phyloP scores from a whole-genome alignment of 2,113 vertebrate species.

The Mastomys natalensis region DNA sequence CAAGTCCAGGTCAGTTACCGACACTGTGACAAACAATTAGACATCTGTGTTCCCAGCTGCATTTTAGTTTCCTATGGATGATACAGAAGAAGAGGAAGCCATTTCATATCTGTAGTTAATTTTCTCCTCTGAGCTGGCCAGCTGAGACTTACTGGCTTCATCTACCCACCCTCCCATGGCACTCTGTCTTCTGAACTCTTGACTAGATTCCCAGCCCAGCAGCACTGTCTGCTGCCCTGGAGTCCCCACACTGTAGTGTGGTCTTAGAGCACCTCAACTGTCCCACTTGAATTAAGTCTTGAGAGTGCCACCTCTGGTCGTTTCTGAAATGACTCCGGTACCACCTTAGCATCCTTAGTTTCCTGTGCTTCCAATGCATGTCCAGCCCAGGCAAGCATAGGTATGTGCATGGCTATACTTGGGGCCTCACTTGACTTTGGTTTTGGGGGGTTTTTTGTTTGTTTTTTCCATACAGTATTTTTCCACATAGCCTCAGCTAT shows the following conservation, averaged over 20 bases:
- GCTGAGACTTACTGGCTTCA: neutral
- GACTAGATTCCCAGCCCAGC: too few relatives aligned
- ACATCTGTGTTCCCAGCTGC: neutral
- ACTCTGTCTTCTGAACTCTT: neutral
- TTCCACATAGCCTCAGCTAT: too few relatives aligned
- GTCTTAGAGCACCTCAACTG: neutral
- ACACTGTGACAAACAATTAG: neutral
- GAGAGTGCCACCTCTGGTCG: neutral
- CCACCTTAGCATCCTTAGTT: neutral
- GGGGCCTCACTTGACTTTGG: neutral
- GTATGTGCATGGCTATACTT: neutral
- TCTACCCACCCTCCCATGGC: neutral
- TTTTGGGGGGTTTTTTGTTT: too few relatives aligned
- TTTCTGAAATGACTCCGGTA: neutral
- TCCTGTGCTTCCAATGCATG: neutral
- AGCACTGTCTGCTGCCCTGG: too few relatives aligned
- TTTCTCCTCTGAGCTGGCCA: neutral
- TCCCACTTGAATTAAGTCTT: neutral
- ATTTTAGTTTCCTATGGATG: neutral
- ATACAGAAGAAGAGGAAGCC: neutral
- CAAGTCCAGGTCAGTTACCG: neutral
- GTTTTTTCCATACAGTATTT: too few relatives aligned
- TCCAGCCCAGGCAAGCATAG: neutral
- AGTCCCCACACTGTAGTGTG: neutral
- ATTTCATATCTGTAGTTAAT: neutral